phyloP scores from a whole-genome alignment of 2,113 vertebrate genomes.

The Spilogale gracilis region DNA sequence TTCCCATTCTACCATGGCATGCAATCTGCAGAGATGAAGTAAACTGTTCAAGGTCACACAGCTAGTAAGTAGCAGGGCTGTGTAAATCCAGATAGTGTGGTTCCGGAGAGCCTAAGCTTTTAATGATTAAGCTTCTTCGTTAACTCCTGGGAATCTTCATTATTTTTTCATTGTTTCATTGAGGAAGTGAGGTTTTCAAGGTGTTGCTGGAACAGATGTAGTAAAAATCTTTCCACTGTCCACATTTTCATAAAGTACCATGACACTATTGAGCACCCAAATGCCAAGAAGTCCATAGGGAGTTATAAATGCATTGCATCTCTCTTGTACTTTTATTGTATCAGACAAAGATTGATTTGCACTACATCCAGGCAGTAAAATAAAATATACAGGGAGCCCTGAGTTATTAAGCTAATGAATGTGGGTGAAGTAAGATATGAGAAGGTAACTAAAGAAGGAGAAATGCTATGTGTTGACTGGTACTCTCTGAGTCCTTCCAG shows the following conservation, averaged over 20 bases:
- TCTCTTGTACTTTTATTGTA: background rate
- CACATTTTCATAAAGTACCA: background rate
- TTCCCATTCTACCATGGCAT: background rate
- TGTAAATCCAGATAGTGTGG: background rate
- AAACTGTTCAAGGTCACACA: constrained; percentile 51
- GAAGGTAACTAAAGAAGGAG: background rate
- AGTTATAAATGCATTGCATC: background rate
- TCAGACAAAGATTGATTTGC: background rate
- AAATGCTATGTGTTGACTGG: background rate
- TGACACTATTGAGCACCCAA: background rate
- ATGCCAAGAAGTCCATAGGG: background rate
- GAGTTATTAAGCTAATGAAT: background rate
- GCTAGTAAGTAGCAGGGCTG: constrained; percentile 20
- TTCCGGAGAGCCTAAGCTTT: constrained; percentile 18
- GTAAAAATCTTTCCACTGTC: background rate
- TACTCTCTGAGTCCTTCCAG: background rate
- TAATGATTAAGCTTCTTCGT: background rate
- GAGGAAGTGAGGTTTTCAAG: background rate
- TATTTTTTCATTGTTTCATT: constrained; percentile 25
- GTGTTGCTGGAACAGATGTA: background rate
- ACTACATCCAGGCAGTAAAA: background rate
- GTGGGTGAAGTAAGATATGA: no score
- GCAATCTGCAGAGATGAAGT: constrained; percentile 40
- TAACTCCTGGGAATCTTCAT: background rate
- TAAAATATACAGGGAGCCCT: background rate